Conservation (phyloP, 1,140 invertebrate genomes). For the Pogonus chalceus region DNA sequence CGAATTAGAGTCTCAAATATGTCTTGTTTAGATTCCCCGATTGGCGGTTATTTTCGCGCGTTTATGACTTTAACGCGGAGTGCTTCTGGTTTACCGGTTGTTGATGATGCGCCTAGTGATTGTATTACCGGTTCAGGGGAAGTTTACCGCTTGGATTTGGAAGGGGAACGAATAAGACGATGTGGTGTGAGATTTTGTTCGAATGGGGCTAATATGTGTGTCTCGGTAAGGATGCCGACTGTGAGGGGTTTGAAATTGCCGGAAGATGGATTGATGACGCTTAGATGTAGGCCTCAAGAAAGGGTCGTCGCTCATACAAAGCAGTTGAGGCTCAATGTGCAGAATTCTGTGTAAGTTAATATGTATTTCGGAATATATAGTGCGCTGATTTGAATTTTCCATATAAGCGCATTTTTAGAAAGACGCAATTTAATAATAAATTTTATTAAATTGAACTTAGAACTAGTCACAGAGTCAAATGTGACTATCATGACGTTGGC, state of each 20-base stretch:
- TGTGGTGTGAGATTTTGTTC: slow-evolving; percentile 36
- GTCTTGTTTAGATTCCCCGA: slow-evolving; percentile 23
- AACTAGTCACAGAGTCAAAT: too few species aligned
- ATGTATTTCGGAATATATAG: too few species aligned
- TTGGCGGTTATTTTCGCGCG: slow-evolving; percentile 12
- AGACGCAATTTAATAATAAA: too few species aligned
- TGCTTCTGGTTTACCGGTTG: slow-evolving; percentile 13
- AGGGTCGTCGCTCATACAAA: slow-evolving; percentile 46
- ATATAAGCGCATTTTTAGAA: too few species aligned
- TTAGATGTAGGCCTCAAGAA: slow-evolving; percentile 52
- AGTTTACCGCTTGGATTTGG: slow-evolving; percentile 19
- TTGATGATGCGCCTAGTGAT: slow-evolving; percentile 16
- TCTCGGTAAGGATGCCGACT: slow-evolving; percentile 49
- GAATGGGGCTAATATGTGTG: slow-evolving; percentile 36
- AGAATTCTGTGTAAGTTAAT: slow-evolving; percentile 17
- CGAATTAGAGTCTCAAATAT: slow-evolving; percentile 23
- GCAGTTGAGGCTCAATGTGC: slow-evolving; percentile 30
- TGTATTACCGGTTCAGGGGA: slow-evolving; percentile 15
- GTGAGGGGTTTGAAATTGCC: slow-evolving; percentile 48
- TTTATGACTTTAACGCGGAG: slow-evolving; percentile 4
- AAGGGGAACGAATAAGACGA: slow-evolving; percentile 20
- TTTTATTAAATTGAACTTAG: too few species aligned
- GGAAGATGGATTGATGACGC: slow-evolving; percentile 47
- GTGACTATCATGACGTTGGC: too few species aligned
- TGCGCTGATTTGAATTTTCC: too few species aligned